Conservation (phyloP, 1,140 invertebrate species). For the Conopomorpha cramerella region DNA sequence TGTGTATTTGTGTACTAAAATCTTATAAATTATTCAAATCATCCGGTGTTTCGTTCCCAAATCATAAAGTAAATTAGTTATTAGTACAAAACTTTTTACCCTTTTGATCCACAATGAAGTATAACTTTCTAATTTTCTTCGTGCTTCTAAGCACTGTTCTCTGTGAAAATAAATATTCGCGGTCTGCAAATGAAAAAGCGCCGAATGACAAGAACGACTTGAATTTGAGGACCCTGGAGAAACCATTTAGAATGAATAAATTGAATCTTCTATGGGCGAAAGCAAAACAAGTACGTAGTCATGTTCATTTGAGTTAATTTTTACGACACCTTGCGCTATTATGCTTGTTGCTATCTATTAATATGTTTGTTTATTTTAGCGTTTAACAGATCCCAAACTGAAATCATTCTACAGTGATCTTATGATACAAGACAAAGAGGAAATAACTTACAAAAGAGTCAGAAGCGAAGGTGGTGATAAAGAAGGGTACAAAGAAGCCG, state of each 20-base stretch:
- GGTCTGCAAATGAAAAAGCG: slow-evolving; percentile 57
- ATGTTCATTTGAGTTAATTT: no score
- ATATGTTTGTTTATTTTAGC: slow-evolving; percentile 68
- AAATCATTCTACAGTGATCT: slow-evolving; percentile 86
- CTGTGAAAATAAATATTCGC: slow-evolving; percentile 65
- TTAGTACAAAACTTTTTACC: no score
- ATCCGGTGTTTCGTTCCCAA: no score
- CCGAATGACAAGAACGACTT: slow-evolving; percentile 43
- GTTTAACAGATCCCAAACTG: slow-evolving; percentile 80
- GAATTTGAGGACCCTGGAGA: slow-evolving; percentile 67
- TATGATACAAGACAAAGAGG: slow-evolving; percentile 91
- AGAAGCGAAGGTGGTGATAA: slow-evolving; percentile 84
- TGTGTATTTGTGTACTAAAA: no score
- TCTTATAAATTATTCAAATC: no score
- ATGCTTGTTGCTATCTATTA: no score
- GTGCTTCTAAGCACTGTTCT: slow-evolving; percentile 11
- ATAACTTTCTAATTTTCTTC: slow-evolving; percentile 7
- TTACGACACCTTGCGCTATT: no score
- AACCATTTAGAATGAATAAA: slow-evolving; percentile 84
- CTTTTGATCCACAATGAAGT: no score
- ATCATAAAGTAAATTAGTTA: no score
- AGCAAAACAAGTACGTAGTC: slow-evolving; percentile 77
- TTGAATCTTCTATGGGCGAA: slow-evolving; percentile 84
- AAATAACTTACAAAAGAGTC: slow-evolving; percentile 80
- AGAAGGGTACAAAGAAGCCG: slow-evolving; percentile 83